A percentile compares a stretch with the other conserved stretches of the same genome.
phyloP scores from a whole-genome alignment of 2,113 vertebrate genomes.

The Oriolus oriolus region DNA sequence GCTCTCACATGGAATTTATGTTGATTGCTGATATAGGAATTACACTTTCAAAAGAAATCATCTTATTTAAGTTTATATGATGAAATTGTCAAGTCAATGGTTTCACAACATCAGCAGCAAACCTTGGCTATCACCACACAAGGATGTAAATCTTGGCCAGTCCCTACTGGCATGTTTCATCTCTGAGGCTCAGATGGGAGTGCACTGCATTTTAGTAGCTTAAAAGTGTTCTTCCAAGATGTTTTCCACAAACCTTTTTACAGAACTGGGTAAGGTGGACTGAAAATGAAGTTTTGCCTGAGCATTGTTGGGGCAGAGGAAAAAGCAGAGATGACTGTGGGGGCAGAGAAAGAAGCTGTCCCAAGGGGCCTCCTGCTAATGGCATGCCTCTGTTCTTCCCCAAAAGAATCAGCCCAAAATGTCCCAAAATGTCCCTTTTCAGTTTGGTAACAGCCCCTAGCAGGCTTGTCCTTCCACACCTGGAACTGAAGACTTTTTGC shows the following conservation, averaged over 20 bases:
- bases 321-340: background rate
- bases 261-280: background rate
- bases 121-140: too few relatives aligned
- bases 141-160: too few relatives aligned
- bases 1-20: background rate
- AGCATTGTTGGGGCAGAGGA: accelerated
- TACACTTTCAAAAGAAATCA: background rate
- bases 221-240: background rate
- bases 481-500: background rate
- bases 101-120: background rate
- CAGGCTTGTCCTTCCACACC: background rate
- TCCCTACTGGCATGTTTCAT: accelerated
- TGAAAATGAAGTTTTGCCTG: background rate
- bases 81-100: background rate
- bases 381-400: background rate
- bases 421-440: background rate
- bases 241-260: background rate
- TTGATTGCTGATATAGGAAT: background rate
- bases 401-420: background rate
- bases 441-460: background rate
- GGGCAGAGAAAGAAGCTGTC: accelerated
- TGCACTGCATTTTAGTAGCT: background rate
- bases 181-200: background rate
- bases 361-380: accelerated
- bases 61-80: background rate